Base-by-base conservation (phyloP, 2,113 vertebrate genomes). In the Alligator sinensis region DNA sequence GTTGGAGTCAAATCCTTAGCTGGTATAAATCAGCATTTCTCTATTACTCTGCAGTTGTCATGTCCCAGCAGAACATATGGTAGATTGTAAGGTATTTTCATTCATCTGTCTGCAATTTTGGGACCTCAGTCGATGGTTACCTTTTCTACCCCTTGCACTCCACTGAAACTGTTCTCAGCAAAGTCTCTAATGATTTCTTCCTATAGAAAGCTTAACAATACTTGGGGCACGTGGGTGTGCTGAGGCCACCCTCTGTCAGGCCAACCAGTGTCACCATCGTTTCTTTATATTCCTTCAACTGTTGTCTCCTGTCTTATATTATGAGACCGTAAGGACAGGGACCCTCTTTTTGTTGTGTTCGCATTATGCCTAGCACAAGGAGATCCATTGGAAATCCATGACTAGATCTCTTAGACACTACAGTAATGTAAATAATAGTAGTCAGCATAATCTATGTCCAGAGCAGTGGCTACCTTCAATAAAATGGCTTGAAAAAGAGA, bases 381-480 rank as follows among this genome's bases (percentile, higher is more conserved):
- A 63, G 79, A 54, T 17, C 92, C 27, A 47, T 87, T 92, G 18
- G 47, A 47, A 47, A 47, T 34, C 90, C 61, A 38, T 61, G 82
- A 86, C 88, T 77, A 63, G 5, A 38, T 6, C 59, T 86, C 18
- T 28, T 60, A 54, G 72, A 55, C 6, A 1, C 57, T 57, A 6
- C 18, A 47, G 55, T 79, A 64, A 74, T 89, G 70, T 47, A 89
- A 95, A 92, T 64, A 55, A 86, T 92, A 91, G 14, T n/a, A 86
- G 62, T 84, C 87, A 76, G 61, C 82, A 77, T 89, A 92, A 47
- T 93, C 96, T 91, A 88, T 88, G 94, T 93, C 88, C 68, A 62
- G 88, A 84, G 83, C 64, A 79, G 64, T 81, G 74, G 63, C 82
- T 89, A 81, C 88, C 94, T 93, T 91, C 83, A 91, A 70, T 54